These are phyloP conservation scores for Bimastos eiseni DNA, from an alignment of 2,888 invertebrate species.

Conservation along the genomic window DNA sequence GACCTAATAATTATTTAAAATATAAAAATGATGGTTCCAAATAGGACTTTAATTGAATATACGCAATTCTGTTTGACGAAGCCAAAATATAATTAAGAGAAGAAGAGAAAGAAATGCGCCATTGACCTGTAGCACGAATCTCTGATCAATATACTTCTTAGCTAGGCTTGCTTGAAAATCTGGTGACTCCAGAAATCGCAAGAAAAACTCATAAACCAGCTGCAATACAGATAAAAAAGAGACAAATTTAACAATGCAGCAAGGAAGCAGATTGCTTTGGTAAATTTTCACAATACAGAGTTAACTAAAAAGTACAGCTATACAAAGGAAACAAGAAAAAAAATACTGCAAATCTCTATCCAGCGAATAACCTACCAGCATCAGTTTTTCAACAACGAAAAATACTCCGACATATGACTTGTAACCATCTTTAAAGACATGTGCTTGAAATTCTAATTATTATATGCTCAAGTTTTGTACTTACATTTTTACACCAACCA, in stretches of 20 bases:
- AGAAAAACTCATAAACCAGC: conserved; percentile 63
- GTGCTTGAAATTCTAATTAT: neutral
- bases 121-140: conserved; percentile 84
- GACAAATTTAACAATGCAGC: neutral
- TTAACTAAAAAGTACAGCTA: neutral
- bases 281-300: neutral
- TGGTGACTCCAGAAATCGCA: conserved; percentile 61
- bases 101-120: neutral
- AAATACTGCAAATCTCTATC: neutral
- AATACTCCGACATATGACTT: neutral
- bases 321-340: neutral
- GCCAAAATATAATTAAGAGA: neutral
- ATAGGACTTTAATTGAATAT: neutral
- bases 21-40: neutral
- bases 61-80: neutral
- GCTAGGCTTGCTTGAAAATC: conserved; percentile 90
- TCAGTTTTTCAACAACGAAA: neutral
- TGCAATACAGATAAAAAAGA: conserved; percentile 46
- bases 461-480: neutral
- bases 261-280: neutral
- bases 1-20: no score
- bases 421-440: neutral
- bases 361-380: neutral
- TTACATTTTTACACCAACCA: neutral
- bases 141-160: conserved; percentile 91